Conservation (phyloP, 2,888 invertebrate genomes). For the Iphiclides podalirius region DNA sequence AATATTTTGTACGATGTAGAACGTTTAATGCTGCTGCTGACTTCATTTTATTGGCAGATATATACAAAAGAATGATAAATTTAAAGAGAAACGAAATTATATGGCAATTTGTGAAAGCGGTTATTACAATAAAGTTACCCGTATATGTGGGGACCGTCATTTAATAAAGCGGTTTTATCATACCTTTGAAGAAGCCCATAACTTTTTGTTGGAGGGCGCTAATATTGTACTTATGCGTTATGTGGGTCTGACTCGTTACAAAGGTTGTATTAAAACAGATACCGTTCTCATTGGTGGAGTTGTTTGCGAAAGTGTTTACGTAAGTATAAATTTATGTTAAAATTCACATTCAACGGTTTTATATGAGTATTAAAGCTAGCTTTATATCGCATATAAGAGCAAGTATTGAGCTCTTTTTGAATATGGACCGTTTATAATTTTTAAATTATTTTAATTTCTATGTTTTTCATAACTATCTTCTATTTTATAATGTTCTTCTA, state of each 20-base stretch:
- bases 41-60: constrained; percentile 50
- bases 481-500: no score
- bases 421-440: no score
- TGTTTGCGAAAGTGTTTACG: constrained; percentile 81
- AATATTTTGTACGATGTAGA: no score
- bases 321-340: no score
- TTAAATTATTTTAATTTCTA: no score
- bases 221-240: constrained; percentile 82
- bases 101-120: constrained; percentile 78
- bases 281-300: constrained; percentile 53
- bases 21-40: no score
- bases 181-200: constrained; percentile 63
- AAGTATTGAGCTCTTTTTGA: no score
- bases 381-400: no score
- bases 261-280: constrained; percentile 77
- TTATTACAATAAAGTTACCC: constrained; percentile 78
- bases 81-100: constrained; percentile 79
- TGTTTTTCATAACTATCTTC: no score
- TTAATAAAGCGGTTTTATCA: constrained; percentile 73
- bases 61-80: constrained; percentile 52
- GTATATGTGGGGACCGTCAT: constrained; percentile 64
- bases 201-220: constrained; percentile 82
- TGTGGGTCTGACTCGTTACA: constrained; percentile 74
- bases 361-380: no score
- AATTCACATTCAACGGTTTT: no score